A percentile compares a stretch with the other conserved stretches of the same genome.
Conservation (phyloP, 2,113 vertebrate genomes). For the Pseudorasbora parva region DNA sequence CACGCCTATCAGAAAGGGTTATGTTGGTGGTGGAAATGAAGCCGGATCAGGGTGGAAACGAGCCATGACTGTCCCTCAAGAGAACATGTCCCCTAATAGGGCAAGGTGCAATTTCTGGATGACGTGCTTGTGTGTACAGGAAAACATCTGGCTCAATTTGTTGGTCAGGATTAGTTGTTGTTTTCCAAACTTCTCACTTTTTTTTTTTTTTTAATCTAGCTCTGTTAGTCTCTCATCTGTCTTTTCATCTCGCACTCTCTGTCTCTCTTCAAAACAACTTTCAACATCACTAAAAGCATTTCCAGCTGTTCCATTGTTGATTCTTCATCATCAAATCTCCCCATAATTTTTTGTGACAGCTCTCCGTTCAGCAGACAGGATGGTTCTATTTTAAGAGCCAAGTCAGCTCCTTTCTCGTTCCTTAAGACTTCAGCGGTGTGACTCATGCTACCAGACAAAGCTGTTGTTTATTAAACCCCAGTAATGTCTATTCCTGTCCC, state of each 20-base stretch:
- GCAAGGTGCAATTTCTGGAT: background rate
- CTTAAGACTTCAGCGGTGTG: constrained; percentile 42
- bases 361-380: constrained; percentile 37
- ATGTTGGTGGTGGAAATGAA: no score
- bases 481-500: constrained; percentile 42
- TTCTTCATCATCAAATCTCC: constrained; percentile 6
- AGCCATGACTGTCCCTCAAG: background rate
- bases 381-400: constrained; percentile 47
- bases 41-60: no score
- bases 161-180: background rate
- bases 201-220: background rate
- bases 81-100: background rate
- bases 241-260: background rate
- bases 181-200: background rate
- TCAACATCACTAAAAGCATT: constrained; percentile 1
- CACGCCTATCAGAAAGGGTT: no score
- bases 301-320: background rate
- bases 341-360: constrained; percentile 39
- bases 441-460: constrained; percentile 47
- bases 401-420: constrained; percentile 37
- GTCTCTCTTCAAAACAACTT: background rate
- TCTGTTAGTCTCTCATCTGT: background rate
- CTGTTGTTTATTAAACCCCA: constrained; percentile 50
- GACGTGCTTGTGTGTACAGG: background rate
- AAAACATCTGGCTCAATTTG: background rate